A percentile compares a stretch with the other conserved stretches of the same genome.
Evolutionary conservation across 2,888 invertebrate genomes (phyloP).

Genomic region (Troilus luridus): DNA sequence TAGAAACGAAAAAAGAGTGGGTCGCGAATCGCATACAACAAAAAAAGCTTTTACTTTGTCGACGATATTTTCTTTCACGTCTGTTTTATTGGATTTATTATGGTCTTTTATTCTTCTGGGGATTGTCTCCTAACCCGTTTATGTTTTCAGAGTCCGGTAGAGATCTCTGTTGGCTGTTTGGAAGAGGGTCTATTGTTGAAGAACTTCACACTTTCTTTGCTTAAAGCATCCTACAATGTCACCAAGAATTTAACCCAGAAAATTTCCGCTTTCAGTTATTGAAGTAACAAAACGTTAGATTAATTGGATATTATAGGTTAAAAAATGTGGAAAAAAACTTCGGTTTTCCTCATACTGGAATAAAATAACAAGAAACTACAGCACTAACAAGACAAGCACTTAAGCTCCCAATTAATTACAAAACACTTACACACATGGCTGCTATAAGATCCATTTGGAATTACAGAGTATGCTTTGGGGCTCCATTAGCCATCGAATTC

Average conservation of each 20-base stretch:
- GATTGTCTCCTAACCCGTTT: slow-evolving; percentile 32
- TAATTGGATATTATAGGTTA: too few species aligned
- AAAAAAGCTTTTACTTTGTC: slow-evolving; percentile 42
- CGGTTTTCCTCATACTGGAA: too few species aligned
- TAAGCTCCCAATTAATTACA: too few species aligned
- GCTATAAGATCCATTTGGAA: too few species aligned
- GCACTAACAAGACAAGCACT: too few species aligned
- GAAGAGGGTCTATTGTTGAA: neutral
- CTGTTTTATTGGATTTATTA: slow-evolving; percentile 33
- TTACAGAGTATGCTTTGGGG: too few species aligned
- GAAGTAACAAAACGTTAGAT: too few species aligned
- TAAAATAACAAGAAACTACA: too few species aligned
- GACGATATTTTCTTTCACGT: slow-evolving; percentile 35
- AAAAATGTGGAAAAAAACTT: too few species aligned
- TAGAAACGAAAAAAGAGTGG: slow-evolving; percentile 4
- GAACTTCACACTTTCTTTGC: slow-evolving; percentile 23
- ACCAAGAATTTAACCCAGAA: neutral
- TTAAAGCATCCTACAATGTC: neutral
- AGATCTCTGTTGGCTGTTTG: neutral
- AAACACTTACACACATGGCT: too few species aligned
- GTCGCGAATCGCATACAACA: neutral
- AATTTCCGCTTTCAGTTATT: neutral
- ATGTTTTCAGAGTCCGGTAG: slow-evolving; percentile 35
- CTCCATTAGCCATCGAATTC: too few species aligned
- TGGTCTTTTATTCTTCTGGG: neutral